phyloP scores from a whole-genome alignment of 35 echinoderm and acorn worm genomes.

The Patiria miniata region DNA sequence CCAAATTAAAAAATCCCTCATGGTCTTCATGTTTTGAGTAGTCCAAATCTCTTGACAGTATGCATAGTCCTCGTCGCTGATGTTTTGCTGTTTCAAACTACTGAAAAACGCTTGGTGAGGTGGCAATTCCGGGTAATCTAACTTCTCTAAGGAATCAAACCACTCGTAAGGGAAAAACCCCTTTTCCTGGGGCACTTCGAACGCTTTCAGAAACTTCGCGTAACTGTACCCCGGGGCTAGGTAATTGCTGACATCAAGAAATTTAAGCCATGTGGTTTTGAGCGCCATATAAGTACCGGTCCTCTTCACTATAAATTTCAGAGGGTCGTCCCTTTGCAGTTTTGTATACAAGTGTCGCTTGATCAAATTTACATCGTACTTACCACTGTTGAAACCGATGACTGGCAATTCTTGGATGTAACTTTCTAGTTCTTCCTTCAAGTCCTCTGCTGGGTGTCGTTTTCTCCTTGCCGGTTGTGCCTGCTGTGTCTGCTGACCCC shows the following conservation, averaged over 20 bases:
- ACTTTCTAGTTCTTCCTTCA: not conserved
- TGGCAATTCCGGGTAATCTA: not conserved
- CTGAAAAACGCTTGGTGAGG: conserved; percentile 46
- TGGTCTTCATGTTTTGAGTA: conserved; percentile 25
- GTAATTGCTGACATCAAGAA: conserved; percentile 41
- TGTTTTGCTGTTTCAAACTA: conserved; percentile 26
- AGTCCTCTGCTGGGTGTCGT: not conserved
- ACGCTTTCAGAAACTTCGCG: conserved; percentile 44
- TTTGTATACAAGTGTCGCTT: not conserved
- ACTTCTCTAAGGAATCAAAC: conserved; percentile 48
- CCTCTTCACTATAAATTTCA: conserved; percentile 23
- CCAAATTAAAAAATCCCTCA: conserved; percentile 58
- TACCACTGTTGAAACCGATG: conserved; percentile 54
- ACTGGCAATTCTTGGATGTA: conserved; percentile 43
- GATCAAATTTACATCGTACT: conserved; percentile 58
- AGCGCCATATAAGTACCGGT: conserved; percentile 17
- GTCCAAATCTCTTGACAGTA: conserved; percentile 54
- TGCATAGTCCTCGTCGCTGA: conserved; percentile 31
- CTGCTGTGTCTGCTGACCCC: too few relatives aligned
- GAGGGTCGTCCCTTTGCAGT: not conserved
- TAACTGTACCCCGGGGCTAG: conserved; percentile 34
- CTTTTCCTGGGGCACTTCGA: conserved; percentile 21
- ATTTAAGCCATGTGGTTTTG: conserved; percentile 13
- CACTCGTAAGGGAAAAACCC: conserved; percentile 53
- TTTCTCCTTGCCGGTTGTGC: too few relatives aligned